Evolutionary conservation across 2,888 invertebrate species (phyloP).

Genomic region (Eupithecia dodoneata): DNA sequence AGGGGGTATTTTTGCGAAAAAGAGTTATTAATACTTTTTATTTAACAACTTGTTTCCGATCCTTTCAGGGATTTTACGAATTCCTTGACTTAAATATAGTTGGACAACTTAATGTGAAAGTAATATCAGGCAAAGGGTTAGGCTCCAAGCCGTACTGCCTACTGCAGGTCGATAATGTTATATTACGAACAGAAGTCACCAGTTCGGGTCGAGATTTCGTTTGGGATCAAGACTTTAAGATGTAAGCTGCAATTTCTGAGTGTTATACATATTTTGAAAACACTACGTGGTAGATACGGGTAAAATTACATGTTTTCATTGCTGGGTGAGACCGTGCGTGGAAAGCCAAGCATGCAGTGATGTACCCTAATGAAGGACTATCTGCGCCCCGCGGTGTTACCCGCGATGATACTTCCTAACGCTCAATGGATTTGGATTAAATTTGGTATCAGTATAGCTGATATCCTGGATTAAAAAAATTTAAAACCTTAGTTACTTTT

Average conservation of each 20-base stretch:
- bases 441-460: no score
- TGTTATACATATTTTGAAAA: no score
- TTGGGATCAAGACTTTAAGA: constrained; percentile 72
- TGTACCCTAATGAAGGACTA: no score
- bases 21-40: not conserved
- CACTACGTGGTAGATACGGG: no score
- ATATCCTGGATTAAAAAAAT: no score
- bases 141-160: constrained; percentile 67
- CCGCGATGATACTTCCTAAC: not conserved
- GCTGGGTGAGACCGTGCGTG: no score
- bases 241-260: constrained; percentile 51
- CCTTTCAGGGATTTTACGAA: constrained; percentile 56
- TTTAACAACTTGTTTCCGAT: not conserved
- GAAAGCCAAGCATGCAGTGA: no score
- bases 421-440: not conserved
- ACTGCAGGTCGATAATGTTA: constrained; percentile 72
- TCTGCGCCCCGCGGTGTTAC: not conserved
- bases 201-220: constrained; percentile 56
- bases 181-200: constrained; percentile 65
- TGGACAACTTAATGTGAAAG: constrained; percentile 68
- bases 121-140: constrained; percentile 69
- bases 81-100: constrained; percentile 60
- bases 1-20: not conserved
- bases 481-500: not conserved
- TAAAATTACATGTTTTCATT: no score